Evolutionary conservation across 1,140 invertebrate species (phyloP).

Genomic region (Listronotus bonariensis): DNA sequence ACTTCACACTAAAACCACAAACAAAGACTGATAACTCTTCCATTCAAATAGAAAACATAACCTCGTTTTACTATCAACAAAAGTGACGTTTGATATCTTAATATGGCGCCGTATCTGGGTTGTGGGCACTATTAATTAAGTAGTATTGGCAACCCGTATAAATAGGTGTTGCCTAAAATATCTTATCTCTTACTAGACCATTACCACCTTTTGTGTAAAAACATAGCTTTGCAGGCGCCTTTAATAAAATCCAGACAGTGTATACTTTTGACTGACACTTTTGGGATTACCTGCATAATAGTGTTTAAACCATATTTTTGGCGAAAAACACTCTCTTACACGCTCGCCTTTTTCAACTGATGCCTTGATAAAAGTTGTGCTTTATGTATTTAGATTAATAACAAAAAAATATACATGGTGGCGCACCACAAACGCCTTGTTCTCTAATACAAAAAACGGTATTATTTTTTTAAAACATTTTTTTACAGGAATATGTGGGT

Average conservation of each 20-base stretch:
- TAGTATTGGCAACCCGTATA: slow-evolving; percentile 11
- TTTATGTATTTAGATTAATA: no score
- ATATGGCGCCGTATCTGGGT: slow-evolving; percentile 35
- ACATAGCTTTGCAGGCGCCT: slow-evolving; percentile 16
- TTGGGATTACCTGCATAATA: neutral
- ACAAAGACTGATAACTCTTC: neutral
- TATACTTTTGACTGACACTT: slow-evolving; percentile 19
- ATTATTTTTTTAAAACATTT: no score
- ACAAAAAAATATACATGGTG: no score
- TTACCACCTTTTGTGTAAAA: slow-evolving; percentile 12
- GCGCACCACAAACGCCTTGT: no score
- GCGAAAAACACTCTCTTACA: no score
- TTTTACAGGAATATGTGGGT: no score
- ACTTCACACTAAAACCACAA: slow-evolving; percentile 31
- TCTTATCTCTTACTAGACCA: slow-evolving; percentile 31
- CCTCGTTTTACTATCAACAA: slow-evolving; percentile 11
- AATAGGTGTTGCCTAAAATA: neutral
- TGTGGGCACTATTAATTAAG: slow-evolving; percentile 36
- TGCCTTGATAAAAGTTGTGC: no score
- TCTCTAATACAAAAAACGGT: no score
- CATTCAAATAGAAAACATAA: slow-evolving; percentile 1
- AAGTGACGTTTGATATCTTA: slow-evolving; percentile 35
- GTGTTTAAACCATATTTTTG: slow-evolving; percentile 23
- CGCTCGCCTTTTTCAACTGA: no score
- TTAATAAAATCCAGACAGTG: neutral